Evolutionary conservation across 2,797 vertebrate species (phyloP), one percentile per base, ranked within the genome.

Genomic region (Clarias fuscus): DNA sequence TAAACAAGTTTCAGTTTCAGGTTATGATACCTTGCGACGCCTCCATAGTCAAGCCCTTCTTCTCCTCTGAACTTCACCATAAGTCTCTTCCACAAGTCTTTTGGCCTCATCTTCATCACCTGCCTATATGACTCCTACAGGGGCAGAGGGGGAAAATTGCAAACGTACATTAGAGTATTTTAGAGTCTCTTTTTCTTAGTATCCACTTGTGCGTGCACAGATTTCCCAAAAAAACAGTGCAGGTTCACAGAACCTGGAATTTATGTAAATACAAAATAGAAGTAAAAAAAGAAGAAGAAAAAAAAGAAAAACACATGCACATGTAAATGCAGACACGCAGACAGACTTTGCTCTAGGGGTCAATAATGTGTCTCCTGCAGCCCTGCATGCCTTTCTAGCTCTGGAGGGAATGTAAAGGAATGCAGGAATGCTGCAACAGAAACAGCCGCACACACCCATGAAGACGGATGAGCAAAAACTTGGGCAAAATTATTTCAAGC

Each of bases 61-160:
- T 99, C 98, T 81, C 97, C 98, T 90, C 98, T 96, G 84, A 99
- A 99, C 92, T 99, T 99, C 93, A 99, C 98, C 98, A 99, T 99
- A 82, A 99, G 94, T 94, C 98, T 96, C 91, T 99, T 99, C 98
- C 98, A 99, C 79, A 99, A 92, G 92, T 99, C 98, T 93, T 99
- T 99, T 24, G 98, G 98, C 92, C 98, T 97, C 98, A 99, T 99
- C 95, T 99, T 99, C 98, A 99, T 99, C 92, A 99, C 98, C 91
- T 99, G 98, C 85, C 98, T 96, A 90, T 99, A 99, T 1, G 98
- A 99, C 90, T 99, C 98, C 98, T 99, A 91, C 53, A 27, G 10
- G 56, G 1, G 14, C 62, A 90, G 59, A 8, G 75, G 61, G 40
- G 18, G 85, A 85, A 20, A 33, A 33, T 7, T 40, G 61, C 27